phyloP scores from a whole-genome alignment of 1,140 invertebrate genomes.

The Anoplophora glabripennis region DNA sequence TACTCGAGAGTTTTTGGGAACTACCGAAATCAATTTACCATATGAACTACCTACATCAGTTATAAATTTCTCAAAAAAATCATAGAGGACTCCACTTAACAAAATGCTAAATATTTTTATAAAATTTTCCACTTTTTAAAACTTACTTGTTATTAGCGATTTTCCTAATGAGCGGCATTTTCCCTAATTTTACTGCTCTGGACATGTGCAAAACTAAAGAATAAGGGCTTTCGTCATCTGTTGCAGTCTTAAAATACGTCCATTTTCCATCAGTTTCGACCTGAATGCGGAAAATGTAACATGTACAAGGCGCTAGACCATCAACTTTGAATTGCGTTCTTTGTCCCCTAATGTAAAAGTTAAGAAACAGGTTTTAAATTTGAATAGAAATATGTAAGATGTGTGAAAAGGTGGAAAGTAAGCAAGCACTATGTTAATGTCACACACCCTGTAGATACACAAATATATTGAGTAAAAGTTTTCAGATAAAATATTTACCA shows the following conservation, averaged over 20 bases:
- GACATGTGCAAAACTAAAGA: conserved; percentile 34
- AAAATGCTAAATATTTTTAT: no score
- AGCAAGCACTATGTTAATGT: no score
- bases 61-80: neutral
- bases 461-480: conserved; percentile 8
- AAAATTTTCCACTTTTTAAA: conserved; percentile 2
- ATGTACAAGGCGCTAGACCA: conserved; percentile 34
- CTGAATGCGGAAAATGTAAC: conserved; percentile 37
- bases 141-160: conserved; percentile 28
- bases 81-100: neutral
- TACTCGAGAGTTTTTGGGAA: no score
- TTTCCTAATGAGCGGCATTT: conserved; percentile 34
- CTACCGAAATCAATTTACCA: no score
- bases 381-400: no score
- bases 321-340: conserved; percentile 28
- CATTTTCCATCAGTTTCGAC: conserved; percentile 19
- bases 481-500: conserved; percentile 16
- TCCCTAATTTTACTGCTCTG: conserved; percentile 33
- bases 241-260: conserved; percentile 36
- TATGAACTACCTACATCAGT: neutral
- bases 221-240: conserved; percentile 30
- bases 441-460: neutral
- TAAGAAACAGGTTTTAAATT: no score
- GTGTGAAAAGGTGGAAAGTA: no score
- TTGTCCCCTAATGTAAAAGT: conserved; percentile 31